phyloP scores from a whole-genome alignment of 2,797 vertebrate genomes.

The Podargus strigoides region DNA sequence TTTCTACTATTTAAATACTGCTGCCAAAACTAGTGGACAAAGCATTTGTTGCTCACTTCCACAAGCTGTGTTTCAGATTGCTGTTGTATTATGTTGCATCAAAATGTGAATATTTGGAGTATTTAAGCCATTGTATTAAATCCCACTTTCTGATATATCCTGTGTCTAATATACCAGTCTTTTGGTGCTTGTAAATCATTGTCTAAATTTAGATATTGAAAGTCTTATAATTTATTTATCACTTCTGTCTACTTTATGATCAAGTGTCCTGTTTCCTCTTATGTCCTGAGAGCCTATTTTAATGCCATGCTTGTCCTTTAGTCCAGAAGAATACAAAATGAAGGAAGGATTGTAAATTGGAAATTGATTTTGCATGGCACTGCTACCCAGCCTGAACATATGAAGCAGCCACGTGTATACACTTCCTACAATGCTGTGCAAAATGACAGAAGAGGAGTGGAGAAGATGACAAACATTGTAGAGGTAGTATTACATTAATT shows the following conservation, averaged over 20 bases:
- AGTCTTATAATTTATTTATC: not conserved
- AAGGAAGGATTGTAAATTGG: constrained; percentile 93
- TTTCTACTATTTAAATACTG: not conserved
- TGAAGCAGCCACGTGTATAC: constrained; percentile 88
- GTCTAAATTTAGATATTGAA: not conserved
- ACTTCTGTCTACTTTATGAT: not conserved
- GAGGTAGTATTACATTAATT: constrained; percentile 73
- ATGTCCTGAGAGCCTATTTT: not conserved
- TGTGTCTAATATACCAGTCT: not conserved
- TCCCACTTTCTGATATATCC: not conserved
- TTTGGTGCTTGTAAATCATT: not conserved
- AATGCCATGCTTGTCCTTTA: constrained; percentile 40
- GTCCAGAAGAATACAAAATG: constrained; percentile 94
- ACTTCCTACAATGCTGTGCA: constrained; percentile 94
- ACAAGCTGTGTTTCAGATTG: not conserved
- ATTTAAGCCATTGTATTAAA: not conserved
- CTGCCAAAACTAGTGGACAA: not conserved
- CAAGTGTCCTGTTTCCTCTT: not conserved
- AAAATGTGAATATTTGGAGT: not conserved
- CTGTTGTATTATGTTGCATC: not conserved
- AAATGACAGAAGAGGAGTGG: constrained; percentile 92
- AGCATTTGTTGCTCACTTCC: not conserved
- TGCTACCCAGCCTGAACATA: constrained; percentile 87
- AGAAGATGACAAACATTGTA: constrained; percentile 82
- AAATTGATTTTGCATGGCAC: constrained; percentile 95